Base-by-base conservation (phyloP, 2,888 invertebrate genomes). In the Cephus pygmeus region DNA sequence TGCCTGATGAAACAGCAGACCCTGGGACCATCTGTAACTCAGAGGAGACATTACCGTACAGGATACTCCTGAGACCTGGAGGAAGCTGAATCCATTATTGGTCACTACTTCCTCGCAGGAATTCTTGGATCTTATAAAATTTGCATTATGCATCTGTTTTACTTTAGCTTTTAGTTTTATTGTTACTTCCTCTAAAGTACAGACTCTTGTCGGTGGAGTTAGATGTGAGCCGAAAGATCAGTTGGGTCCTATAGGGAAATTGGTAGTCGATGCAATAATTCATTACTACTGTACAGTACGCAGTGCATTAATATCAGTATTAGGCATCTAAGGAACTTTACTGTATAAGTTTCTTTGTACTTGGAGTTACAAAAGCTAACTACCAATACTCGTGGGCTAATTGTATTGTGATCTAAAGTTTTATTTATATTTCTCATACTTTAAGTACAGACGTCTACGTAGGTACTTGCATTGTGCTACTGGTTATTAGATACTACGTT, bases 1-100 rank as follows among this genome's bases (percentile, higher is more conserved):
- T 71, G 96, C 96, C 89, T 97, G 97, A 90, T 97, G 97, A 89
- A 97, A 96, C 81, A 97, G 92, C 77, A 97, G 93, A 4, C 97
- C 97, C 87, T 96, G 96, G 23, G 97, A 96, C 97, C 97, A 97
- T 90, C 96, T 96, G 93, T 77, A 90, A 90, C 12, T 71, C 71
- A 31, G 23, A 71, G 71, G 30, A 71, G 12, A 71, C 4, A 34
- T 71, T 71, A 71, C 4, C 33, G 12, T 56, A 56, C 6, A 56
- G 23, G 9, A 56, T 56, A 9, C 15, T 56, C 23, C 56, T 56
- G 56, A 56, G 2, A 56, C 56, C 23, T 23, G 56, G 23, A 23
- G 56, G 56, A 56, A 56, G 56, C 56, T 56, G 56, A 23, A 56
- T 56, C 15, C 15, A 23, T 56, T 56, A 6, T 23, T 56, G 6